Evolutionary conservation across 2,888 invertebrate genomes (phyloP), one percentile per base, ranked within the genome.

Genomic region (Heliconius hortense): DNA sequence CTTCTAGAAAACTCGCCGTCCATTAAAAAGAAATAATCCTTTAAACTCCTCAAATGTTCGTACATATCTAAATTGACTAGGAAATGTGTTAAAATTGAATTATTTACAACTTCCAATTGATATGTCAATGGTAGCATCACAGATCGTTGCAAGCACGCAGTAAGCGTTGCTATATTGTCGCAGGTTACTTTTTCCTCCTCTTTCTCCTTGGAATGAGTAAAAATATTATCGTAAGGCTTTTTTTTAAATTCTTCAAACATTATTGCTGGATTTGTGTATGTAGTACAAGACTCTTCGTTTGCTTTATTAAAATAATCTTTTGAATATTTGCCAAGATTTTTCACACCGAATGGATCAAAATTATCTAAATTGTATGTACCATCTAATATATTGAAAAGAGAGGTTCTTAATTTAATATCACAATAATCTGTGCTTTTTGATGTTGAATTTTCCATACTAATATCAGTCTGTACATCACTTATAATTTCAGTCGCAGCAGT

Each of bases 1-100:
- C 95, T 95, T 53, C 95, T 95, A 0, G 96, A 96, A 86, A 97
- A 97, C 87, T 97, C 97, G 0, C 97, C 97, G 81, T 97, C 97
- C 93, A 97, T 94, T 35, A 97, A 86, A 82, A 97, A 97, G 86
- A 96, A 97, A 82, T 96, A 97, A 84, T 96, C 96, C 67, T 96
- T 95, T n/a, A 97, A 88, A 86, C 96, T 96, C 66, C 95, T 95
- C 80, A 97, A 92, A 88, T 97, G 97, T 28, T 96, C 95, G 60
- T 97, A 93, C 85, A 96, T 95, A 72, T 96, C 95, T 26, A 96
- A 90, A 78, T 96, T 95, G 0, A 95, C 93, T 0, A 97, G 88
- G 81, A 96, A 96, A 84, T 96, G 95, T 53, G 96, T 96, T 77
- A 97, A 88, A 28, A 97, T 95, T 11, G 97, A 96, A 78, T 96